phyloP scores from a whole-genome alignment of 2,113 vertebrate species.

The Sitta europaea region DNA sequence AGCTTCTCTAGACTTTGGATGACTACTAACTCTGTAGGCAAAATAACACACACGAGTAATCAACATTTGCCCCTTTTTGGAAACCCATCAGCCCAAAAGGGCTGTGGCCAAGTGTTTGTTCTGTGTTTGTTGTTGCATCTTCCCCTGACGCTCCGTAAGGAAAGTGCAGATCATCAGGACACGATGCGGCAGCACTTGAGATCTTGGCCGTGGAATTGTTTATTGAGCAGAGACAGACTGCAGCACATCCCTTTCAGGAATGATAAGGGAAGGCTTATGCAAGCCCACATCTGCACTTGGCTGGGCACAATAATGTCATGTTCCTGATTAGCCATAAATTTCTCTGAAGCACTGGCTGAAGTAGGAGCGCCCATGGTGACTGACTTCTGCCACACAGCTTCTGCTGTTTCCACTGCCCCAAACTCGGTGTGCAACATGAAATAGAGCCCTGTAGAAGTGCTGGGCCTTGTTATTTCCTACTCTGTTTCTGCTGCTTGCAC shows the following conservation, averaged over 20 bases:
- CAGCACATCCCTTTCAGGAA: neutral
- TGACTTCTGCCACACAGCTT: neutral
- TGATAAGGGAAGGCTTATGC: slow-evolving; percentile 35
- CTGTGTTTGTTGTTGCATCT: neutral
- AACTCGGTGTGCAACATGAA: neutral
- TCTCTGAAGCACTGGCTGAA: neutral
- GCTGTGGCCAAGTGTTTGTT: neutral
- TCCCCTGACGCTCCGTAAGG: neutral
- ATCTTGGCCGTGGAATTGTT: neutral
- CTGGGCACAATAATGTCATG: neutral
- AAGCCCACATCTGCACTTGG: slow-evolving; percentile 6
- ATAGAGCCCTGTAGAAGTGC: neutral
- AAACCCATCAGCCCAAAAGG: neutral
- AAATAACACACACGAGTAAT: accelerated
- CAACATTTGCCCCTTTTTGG: slow-evolving; percentile 3
- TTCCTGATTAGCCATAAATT: neutral
- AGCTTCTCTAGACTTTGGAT: neutral
- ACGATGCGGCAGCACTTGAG: accelerated
- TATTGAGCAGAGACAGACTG: neutral
- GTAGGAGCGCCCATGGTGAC: neutral
- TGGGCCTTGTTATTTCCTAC: neutral
- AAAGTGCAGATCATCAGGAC: neutral
- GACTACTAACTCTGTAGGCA: neutral
- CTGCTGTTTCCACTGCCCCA: neutral
- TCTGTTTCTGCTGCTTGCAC: neutral